These are phyloP conservation scores for Drosophila nigricruria DNA, from an alignment of 2,888 invertebrate genomes.

Conservation along the genomic window DNA sequence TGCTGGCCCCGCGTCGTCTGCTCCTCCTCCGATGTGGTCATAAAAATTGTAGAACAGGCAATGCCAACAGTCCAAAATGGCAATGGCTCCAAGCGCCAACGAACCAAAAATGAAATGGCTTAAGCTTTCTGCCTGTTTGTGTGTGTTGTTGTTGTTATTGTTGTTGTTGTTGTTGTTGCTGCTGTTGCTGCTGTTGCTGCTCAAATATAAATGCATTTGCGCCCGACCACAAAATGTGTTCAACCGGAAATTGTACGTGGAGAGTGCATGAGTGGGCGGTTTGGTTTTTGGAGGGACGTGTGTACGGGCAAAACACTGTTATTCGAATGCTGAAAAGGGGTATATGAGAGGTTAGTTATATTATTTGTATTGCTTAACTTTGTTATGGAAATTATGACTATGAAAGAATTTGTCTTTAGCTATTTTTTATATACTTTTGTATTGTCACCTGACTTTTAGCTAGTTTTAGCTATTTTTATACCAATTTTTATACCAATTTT, in stretches of 20 bases:
- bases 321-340: background rate
- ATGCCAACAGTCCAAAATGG: slow-evolving; percentile 67
- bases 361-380: background rate
- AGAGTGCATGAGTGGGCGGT: slow-evolving; percentile 65
- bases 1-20: background rate
- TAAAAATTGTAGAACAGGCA: slow-evolving; percentile 52
- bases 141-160: slow-evolving; percentile 31
- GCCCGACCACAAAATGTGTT: slow-evolving; percentile 83
- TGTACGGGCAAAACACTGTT: slow-evolving; percentile 3
- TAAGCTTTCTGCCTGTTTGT: slow-evolving; percentile 69
- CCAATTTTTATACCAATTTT: background rate
- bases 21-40: slow-evolving; percentile 39
- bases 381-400: too few species aligned
- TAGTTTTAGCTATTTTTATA: background rate
- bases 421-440: background rate
- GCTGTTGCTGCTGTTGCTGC: slow-evolving; percentile 49
- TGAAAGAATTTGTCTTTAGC: too few species aligned
- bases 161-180: slow-evolving; percentile 35
- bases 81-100: slow-evolving; percentile 70
- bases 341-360: background rate
- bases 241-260: slow-evolving; percentile 83
- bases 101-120: slow-evolving; percentile 81
- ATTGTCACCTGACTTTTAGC: background rate
- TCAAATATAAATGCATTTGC: slow-evolving; percentile 81
- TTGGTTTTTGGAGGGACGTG: slow-evolving; percentile 24